Evolutionary conservation across 2,888 invertebrate species (phyloP).

Genomic region (Eutolmus rufibarbis): DNA sequence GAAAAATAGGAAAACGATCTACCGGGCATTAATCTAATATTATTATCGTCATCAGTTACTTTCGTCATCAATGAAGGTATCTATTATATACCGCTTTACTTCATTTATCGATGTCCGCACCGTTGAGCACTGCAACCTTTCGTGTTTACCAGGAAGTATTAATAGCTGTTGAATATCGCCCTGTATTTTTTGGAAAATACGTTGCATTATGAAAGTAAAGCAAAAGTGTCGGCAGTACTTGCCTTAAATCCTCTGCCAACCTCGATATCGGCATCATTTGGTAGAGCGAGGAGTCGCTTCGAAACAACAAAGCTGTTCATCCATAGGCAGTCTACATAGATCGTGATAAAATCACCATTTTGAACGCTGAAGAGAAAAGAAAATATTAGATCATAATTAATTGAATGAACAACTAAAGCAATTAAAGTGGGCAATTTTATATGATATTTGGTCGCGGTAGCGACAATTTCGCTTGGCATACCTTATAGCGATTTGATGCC

Average conservation of each 20-base stretch:
- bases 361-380: slow-evolving; percentile 54
- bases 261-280: slow-evolving; percentile 60
- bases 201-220: neutral
- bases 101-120: slow-evolving; percentile 61
- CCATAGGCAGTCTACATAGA: slow-evolving; percentile 62
- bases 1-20: slow-evolving; percentile 35
- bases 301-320: slow-evolving; percentile 63
- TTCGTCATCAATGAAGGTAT: slow-evolving; percentile 62
- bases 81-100: slow-evolving; percentile 62
- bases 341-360: slow-evolving; percentile 63
- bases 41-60: slow-evolving; percentile 54
- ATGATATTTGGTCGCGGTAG: neutral
- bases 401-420: neutral
- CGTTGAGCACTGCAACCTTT: slow-evolving; percentile 60
- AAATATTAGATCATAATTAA: slow-evolving; percentile 35
- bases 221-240: slow-evolving; percentile 51
- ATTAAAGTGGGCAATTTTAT: neutral
- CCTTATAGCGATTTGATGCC: slow-evolving; percentile 64
- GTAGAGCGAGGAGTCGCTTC: slow-evolving; percentile 60
- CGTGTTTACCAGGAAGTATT: slow-evolving; percentile 60
- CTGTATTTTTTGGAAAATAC: slow-evolving; percentile 49
- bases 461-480: slow-evolving; percentile 45
- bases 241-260: slow-evolving; percentile 61
- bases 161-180: slow-evolving; percentile 61
- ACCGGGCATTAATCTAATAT: neutral